These are phyloP conservation scores for Orthochromis indermauri DNA, from an alignment of 2,113 vertebrate species.

Conservation along the genomic window DNA sequence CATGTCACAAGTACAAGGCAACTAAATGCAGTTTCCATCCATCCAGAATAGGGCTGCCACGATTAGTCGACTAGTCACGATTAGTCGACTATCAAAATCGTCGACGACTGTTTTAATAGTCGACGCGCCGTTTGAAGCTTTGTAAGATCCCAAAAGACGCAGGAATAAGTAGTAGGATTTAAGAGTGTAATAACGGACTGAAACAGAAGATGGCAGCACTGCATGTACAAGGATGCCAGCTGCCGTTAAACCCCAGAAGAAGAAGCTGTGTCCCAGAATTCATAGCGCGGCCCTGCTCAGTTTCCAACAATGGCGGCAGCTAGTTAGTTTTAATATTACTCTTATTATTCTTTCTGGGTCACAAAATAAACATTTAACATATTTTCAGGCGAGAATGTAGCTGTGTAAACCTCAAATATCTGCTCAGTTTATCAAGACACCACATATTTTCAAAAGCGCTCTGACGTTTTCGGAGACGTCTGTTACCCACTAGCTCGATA, in stretches of 20 bases:
- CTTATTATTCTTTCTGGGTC: background rate
- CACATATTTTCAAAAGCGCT: too few species aligned
- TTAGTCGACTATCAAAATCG: background rate
- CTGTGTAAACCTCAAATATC: too few species aligned
- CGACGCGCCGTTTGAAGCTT: background rate
- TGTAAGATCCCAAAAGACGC: accelerated
- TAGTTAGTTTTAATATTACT: background rate
- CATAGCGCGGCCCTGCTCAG: accelerated
- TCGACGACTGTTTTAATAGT: background rate
- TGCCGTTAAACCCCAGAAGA: background rate
- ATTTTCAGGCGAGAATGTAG: accelerated
- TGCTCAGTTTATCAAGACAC: too few species aligned
- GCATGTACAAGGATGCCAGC: too few species aligned
- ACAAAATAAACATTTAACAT: background rate
- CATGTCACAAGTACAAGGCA: background rate
- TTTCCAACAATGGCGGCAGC: background rate
- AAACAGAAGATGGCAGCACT: background rate
- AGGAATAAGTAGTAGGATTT: background rate
- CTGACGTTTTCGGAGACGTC: too few species aligned
- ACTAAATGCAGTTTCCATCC: background rate
- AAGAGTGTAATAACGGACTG: background rate
- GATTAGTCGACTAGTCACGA: too few species aligned
- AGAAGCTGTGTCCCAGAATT: accelerated
- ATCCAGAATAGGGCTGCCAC: background rate
- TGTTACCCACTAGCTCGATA: too few species aligned